These are phyloP conservation scores for Tokudaia tokunoshimensis DNA, from an alignment of 2,797 vertebrate species.

Conservation along the genomic window DNA sequence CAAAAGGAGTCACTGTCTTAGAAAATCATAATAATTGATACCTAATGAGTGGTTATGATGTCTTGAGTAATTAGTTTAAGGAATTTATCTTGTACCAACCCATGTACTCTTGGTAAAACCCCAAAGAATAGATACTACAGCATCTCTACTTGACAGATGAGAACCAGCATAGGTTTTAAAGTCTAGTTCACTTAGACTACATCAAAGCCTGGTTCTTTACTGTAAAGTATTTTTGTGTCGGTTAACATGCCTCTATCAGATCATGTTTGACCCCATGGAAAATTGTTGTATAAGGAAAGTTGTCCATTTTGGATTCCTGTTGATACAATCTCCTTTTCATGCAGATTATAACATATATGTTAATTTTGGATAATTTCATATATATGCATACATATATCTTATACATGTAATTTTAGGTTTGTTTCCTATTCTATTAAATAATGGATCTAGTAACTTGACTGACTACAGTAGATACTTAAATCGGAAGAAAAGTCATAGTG, in stretches of 20 bases:
- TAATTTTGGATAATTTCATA: neutral
- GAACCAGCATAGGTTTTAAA: conserved; percentile 44
- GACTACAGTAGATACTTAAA: conserved; percentile 41
- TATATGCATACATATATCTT: too few species aligned
- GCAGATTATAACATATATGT: conserved; percentile 37
- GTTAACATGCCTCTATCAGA: conserved; percentile 43
- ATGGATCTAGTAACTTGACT: conserved; percentile 15
- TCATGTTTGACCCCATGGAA: neutral
- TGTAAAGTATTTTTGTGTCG: conserved; percentile 49
- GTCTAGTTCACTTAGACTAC: conserved; percentile 16
- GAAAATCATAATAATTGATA: conserved; percentile 26
- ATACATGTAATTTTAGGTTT: conserved; percentile 27
- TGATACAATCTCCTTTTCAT: neutral
- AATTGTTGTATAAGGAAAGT: conserved; percentile 25
- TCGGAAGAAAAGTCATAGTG: neutral
- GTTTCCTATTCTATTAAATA: conserved; percentile 48
- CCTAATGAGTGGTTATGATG: neutral
- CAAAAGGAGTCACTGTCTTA: conserved; percentile 44
- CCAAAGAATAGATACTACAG: conserved; percentile 11
- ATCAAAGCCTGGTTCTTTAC: conserved; percentile 29
- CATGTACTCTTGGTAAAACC: neutral
- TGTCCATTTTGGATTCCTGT: conserved; percentile 35
- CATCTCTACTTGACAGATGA: conserved; percentile 40
- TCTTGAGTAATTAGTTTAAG: conserved; percentile 14
- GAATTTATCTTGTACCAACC: neutral